Evolutionary conservation across 2,797 vertebrate species (phyloP).

Genomic region (Cryptoprocta ferox): DNA sequence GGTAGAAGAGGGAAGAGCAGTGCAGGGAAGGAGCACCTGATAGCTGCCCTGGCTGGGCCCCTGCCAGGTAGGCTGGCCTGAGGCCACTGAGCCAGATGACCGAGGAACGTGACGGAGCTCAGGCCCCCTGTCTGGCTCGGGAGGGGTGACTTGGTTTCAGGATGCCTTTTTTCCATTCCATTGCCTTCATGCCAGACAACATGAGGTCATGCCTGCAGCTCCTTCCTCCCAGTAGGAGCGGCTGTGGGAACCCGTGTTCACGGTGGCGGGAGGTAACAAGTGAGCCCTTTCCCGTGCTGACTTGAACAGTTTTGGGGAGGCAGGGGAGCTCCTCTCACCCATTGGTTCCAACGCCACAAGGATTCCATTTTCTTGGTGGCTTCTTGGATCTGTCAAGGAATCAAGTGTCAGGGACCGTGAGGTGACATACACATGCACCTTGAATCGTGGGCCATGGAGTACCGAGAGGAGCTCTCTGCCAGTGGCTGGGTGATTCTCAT

Average conservation of each 20-base stretch:
- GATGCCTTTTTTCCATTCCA: not conserved
- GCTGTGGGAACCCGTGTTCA: constrained; percentile 28
- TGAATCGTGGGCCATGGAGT: not conserved
- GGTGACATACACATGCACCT: not conserved
- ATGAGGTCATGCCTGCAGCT: constrained; percentile 60
- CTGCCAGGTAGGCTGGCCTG: not conserved
- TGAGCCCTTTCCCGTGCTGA: rapidly evolving
- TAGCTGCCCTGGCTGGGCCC: not conserved
- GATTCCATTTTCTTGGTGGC: not conserved
- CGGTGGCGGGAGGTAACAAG: not conserved
- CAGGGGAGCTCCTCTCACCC: not conserved
- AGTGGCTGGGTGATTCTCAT: not conserved
- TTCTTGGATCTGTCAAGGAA: not conserved
- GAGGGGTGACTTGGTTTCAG: not conserved
- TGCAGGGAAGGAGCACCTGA: not conserved
- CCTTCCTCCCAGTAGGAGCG: constrained; percentile 29
- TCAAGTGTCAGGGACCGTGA: not conserved
- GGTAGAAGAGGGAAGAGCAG: not conserved
- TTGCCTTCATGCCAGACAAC: not conserved
- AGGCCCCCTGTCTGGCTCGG: not conserved
- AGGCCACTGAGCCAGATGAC: not conserved
- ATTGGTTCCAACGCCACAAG: not conserved
- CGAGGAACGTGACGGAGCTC: not conserved
- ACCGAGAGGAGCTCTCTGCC: not conserved
- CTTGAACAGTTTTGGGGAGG: not conserved